Evolutionary conservation across 2,888 invertebrate species (phyloP).

Genomic region (Frankliniella fusca): DNA sequence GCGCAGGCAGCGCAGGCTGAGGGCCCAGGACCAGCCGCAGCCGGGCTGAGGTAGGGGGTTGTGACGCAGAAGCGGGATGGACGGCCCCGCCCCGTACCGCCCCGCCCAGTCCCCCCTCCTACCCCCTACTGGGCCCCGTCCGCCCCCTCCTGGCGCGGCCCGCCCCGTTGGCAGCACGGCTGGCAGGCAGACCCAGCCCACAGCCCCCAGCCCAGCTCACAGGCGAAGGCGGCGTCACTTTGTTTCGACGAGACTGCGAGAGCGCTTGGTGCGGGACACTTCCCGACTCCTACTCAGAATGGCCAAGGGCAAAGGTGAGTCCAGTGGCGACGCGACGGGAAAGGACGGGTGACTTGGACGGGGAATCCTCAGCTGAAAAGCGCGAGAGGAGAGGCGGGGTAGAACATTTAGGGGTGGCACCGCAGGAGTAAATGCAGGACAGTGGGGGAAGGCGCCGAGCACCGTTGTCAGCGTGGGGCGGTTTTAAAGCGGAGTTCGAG

Average conservation of each 20-base stretch:
- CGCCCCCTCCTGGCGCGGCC: background rate
- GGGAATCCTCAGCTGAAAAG: background rate
- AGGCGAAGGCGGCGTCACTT: background rate
- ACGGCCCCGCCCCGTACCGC: background rate
- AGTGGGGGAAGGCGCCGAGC: no score
- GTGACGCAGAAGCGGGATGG: constrained; percentile 12
- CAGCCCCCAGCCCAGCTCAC: background rate
- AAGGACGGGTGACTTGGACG: background rate
- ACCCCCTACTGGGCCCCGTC: background rate
- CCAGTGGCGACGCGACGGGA: background rate
- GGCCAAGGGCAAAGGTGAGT: constrained; percentile 10
- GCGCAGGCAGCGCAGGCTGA: background rate
- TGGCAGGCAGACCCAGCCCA: background rate
- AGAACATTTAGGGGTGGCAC: no score
- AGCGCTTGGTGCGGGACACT: background rate
- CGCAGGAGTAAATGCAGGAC: background rate
- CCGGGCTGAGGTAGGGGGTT: background rate
- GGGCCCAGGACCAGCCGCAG: background rate
- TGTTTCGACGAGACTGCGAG: background rate
- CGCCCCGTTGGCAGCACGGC: background rate
- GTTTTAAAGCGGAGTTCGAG: no score
- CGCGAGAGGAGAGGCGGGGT: no score
- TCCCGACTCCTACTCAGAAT: background rate
- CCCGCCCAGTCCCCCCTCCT: background rate
- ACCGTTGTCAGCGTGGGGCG: no score